Evolutionary conservation across 37 sponge, comb jelly and placozoan genomes (phyloP), one percentile per base, ranked within the genome.

Genomic region (Halisarca cf. caerulea): DNA sequence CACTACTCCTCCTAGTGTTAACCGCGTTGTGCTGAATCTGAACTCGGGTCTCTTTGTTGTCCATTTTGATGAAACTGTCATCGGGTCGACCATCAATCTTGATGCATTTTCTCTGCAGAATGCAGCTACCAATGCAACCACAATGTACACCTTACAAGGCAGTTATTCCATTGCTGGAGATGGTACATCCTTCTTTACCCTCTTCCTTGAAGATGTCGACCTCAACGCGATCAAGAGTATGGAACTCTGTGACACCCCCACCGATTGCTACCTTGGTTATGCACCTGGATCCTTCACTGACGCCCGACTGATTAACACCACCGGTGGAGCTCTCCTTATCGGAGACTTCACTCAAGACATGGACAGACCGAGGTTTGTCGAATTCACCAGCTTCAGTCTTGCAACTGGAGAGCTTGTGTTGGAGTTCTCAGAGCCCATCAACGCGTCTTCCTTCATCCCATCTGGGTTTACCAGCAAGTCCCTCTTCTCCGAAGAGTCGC

Each of bases 341-440:
- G 47, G 68, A 11, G 60, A 40, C 32, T 90, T 82, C 45, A 42
- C 33, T 35, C 59, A 17, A 24, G 95, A 94, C 51, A 40, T 58
- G 42, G 92, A 80, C 20, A 14, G 72, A 60, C 95, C 95, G 57
- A 37, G 3, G 28, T 81, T 95, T 14, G 59, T 68, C 0, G 58
- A 69, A 20, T 95, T 95, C 32, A 40, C 69, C 25, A 43, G 45
- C 0, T 75, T 96, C 38, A 80, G 94, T 44, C 34, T 94, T 1
- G 84, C 58, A 47, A 59, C 66, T 41, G 92, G 94, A 74, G 72
- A 54, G 23, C 23, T 96, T 21, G 58, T 43, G 43, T 78, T 96
- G 30, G 39, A 39, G 37, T 96, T 96, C 81, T 86, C 83, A 47
- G 97, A 96, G 60, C 92, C 94, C 21, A 61, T 96, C 34, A 91